Conservation (phyloP, 2,113 vertebrate species). For the Anguilla japonica region DNA sequence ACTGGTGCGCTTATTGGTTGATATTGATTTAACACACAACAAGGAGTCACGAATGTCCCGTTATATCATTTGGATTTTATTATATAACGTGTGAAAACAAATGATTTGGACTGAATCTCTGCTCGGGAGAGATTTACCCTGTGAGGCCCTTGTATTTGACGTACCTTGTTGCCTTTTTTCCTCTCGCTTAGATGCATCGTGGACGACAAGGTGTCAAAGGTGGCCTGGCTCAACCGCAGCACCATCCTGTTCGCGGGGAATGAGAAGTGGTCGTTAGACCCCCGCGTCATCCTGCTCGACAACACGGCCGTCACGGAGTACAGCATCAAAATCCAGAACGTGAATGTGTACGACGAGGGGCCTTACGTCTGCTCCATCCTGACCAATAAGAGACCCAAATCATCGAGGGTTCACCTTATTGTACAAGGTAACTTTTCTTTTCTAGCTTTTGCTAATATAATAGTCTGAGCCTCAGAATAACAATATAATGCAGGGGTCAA, state of each 20-base stretch:
- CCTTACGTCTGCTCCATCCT: conserved; percentile 95
- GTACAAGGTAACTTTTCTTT: conserved; percentile 81
- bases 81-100: too few relatives aligned
- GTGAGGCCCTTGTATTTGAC: too few relatives aligned
- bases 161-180: neutral
- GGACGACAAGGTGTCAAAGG: conserved; percentile 89
- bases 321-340: conserved; percentile 93
- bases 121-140: too few relatives aligned
- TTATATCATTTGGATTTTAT: too few relatives aligned
- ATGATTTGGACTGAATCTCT: too few relatives aligned
- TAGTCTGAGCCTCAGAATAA: too few relatives aligned
- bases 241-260: conserved; percentile 92
- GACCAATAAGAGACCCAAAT: conserved; percentile 94
- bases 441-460: neutral
- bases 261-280: conserved; percentile 97
- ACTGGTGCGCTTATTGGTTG: too few relatives aligned
- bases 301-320: conserved; percentile 93
- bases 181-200: conserved; percentile 81
- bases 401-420: conserved; percentile 90
- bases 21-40: too few relatives aligned
- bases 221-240: conserved; percentile 96
- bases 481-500: too few relatives aligned
- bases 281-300: conserved; percentile 87
- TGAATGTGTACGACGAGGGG: conserved; percentile 89
- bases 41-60: too few relatives aligned